A percentile compares a stretch with the other conserved stretches of the same genome.
These are phyloP conservation scores for Acanthacorydalis orientalis DNA, from an alignment of 2,888 invertebrate species.

Conservation along the genomic window DNA sequence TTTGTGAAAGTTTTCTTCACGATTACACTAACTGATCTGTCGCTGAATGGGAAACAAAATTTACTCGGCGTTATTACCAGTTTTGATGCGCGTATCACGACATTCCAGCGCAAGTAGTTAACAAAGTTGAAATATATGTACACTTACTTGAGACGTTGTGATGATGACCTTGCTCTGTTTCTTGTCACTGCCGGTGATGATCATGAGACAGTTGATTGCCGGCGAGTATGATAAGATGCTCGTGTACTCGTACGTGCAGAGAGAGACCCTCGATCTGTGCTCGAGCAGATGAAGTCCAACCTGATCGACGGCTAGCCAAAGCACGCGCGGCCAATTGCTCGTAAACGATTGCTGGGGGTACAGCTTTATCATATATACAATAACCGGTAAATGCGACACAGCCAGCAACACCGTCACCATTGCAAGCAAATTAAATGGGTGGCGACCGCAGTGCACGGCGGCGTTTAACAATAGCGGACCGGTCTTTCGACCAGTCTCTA, in stretches of 20 bases:
- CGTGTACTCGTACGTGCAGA: slow-evolving; percentile 82
- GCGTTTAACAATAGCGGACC: no score
- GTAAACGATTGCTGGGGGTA: slow-evolving; percentile 74
- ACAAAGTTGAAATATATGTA: background rate
- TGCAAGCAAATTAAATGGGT: slow-evolving; percentile 4
- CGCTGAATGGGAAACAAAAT: no score
- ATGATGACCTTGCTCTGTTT: slow-evolving; percentile 90
- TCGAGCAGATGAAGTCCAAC: slow-evolving; percentile 80
- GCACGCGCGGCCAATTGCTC: slow-evolving; percentile 82
- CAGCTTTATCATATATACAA: slow-evolving; percentile 7
- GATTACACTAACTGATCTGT: no score
- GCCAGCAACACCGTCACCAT: slow-evolving; percentile 6
- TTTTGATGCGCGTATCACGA: no score
- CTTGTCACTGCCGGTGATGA: slow-evolving; percentile 76
- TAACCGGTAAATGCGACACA: slow-evolving; percentile 3
- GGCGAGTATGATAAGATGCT: slow-evolving; percentile 84
- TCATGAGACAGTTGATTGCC: slow-evolving; percentile 80
- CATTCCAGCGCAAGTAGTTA: background rate
- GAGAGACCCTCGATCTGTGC: slow-evolving; percentile 69
- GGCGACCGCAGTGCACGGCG: no score
- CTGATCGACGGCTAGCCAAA: slow-evolving; percentile 89
- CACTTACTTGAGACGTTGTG: slow-evolving; percentile 68
- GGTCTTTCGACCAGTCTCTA: no score
- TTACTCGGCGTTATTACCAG: no score
- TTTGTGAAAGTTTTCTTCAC: no score